phyloP scores from a whole-genome alignment of 2,797 vertebrate genomes.

The Stomatorhinus walkeri region DNA sequence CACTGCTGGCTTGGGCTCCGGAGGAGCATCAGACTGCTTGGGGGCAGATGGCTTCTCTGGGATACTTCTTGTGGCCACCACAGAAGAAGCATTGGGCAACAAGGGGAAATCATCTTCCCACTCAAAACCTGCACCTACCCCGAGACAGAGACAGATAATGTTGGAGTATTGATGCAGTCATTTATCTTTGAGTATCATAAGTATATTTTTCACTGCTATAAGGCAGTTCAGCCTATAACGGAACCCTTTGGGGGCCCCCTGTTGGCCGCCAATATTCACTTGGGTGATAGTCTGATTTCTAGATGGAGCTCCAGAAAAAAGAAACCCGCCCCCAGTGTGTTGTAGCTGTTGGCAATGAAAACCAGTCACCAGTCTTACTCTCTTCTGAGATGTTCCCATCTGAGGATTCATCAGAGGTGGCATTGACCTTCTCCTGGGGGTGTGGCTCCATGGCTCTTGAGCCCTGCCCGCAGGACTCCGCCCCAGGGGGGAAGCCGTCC shows the following conservation, averaged over 20 bases:
- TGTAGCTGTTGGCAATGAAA: neutral
- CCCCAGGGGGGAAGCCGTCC: slow-evolving; percentile 55
- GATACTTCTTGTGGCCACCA: slow-evolving; percentile 40
- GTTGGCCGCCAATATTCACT: neutral
- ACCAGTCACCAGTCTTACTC: slow-evolving; percentile 55
- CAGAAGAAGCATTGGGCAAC: slow-evolving; percentile 62
- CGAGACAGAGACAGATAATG: neutral
- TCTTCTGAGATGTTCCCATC: slow-evolving; percentile 68
- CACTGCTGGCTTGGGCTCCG: slow-evolving; percentile 46
- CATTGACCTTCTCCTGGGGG: slow-evolving; percentile 40
- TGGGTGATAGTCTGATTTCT: neutral
- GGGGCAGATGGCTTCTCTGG: slow-evolving; percentile 26
- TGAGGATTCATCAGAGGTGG: slow-evolving; percentile 55
- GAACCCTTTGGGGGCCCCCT: neutral
- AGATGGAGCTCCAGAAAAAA: neutral
- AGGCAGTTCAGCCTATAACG: neutral
- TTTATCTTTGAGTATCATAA: neutral
- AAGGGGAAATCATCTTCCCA: slow-evolving; percentile 79
- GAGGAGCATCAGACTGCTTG: slow-evolving; percentile 35
- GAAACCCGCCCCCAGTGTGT: neutral
- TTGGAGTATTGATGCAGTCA: neutral
- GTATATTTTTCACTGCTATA: neutral
- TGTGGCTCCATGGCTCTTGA: slow-evolving; percentile 36
- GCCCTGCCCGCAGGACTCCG: slow-evolving; percentile 44
- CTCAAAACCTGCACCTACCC: slow-evolving; percentile 65